phyloP scores from a whole-genome alignment of 1,140 invertebrate genomes.

The Pseudomyrmex concolor region DNA sequence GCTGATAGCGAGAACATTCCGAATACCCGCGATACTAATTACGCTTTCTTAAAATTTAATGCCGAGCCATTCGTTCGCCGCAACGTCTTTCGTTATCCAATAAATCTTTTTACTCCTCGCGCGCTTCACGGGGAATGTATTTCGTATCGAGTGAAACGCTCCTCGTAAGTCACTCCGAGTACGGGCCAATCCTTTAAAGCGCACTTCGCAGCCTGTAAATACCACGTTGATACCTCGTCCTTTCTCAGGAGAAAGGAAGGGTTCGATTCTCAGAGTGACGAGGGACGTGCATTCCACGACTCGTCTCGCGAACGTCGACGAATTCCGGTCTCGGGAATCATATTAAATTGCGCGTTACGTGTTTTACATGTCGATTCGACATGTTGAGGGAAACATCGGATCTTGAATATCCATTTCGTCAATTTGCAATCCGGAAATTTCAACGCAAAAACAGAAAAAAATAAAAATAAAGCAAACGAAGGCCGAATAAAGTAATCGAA shows the following conservation, averaged over 20 bases:
- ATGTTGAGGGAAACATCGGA: neutral
- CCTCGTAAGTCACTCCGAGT: conserved; percentile 57
- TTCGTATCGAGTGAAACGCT: conserved; percentile 54
- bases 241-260: conserved; percentile 6
- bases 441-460: no score
- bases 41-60: conserved; percentile 55
- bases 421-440: no score
- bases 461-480: no score
- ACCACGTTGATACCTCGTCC: conserved; percentile 41
- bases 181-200: conserved; percentile 51
- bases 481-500: no score
- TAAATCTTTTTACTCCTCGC: conserved; percentile 37
- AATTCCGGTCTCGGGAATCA: conserved; percentile 36
- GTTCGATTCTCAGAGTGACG: conserved; percentile 54
- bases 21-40: conserved; percentile 44
- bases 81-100: conserved; percentile 52
- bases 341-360: neutral
- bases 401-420: no score
- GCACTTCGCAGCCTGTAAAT: conserved; percentile 46
- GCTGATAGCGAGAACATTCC: conserved; percentile 36
- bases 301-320: conserved; percentile 32
- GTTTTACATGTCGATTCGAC: conserved; percentile 18
- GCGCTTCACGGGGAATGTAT: conserved; percentile 55
- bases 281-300: conserved; percentile 57
- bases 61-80: conserved; percentile 42